Base-by-base conservation (phyloP, 2,113 vertebrate genomes). In the Entosphenus tridentatus region DNA sequence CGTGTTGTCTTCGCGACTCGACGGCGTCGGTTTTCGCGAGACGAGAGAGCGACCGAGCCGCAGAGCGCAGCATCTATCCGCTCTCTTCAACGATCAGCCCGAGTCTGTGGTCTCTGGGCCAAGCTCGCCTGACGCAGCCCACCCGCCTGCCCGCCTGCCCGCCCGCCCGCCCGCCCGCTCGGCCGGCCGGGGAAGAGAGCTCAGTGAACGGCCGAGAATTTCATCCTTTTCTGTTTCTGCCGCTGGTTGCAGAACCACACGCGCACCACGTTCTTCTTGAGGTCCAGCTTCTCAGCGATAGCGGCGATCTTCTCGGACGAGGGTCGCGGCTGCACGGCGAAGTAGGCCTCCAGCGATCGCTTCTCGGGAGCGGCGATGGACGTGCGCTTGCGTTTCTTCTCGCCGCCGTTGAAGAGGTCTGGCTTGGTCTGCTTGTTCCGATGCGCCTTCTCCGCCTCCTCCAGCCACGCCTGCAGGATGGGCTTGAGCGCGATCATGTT, bases 401-500 rank as follows among this genome's bases (percentile, higher is more conserved):
- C 88, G 0, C 84, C 85, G 1, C 81, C 83, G 56, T 77, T 86
- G 77, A 88, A 90, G 73, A 87, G 83, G 77, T 90, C 88, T 1
- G 88, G 87, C 71, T 91, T 92, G 79, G 85, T 76, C 83, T 89
- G 86, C 77, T 89, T 89, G 79, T 90, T 87, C 58, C 87, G 74
- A 78, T 92, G 88, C 1, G 86, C 87, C 70, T 86, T 75, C 77
- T 92, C 88, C 2, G 88, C 88, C 77, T 91, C 88, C 76, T 92
- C 88, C 76, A 91, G 75, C 88, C 88, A 92, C 5, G 87, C 88
- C 79, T 91, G 86, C 54, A 92, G 78, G 76, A 92, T 91, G 69
- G 88, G 88, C 69, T 92, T 92, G 55, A 92, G 85, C 56, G 88
- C 88, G 74, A 92, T 86, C 88, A 92, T 91, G 80, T 92, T 92